phyloP scores from a whole-genome alignment of 2,113 vertebrate species.

The Pangasianodon hypophthalmus region DNA sequence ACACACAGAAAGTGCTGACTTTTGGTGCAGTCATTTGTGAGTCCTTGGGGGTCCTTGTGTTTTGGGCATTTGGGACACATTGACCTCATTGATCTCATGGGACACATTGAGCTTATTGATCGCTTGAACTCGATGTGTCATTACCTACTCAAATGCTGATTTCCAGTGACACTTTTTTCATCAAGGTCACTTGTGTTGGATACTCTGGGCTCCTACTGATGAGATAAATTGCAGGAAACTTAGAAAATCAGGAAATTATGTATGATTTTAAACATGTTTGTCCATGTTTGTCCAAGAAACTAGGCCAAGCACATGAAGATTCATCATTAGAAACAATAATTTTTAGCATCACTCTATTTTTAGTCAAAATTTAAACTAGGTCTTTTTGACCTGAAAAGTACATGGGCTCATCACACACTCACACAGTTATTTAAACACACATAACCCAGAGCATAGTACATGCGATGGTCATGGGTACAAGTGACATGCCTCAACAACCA shows the following conservation, averaged over 20 bases:
- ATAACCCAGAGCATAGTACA: neutral
- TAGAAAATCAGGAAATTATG: no score
- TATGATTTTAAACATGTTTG: neutral
- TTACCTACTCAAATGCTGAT: neutral
- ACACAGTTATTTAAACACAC: neutral
- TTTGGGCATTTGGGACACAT: neutral
- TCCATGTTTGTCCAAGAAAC: neutral
- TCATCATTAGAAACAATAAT: neutral
- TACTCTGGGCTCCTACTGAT: neutral
- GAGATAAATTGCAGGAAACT: neutral
- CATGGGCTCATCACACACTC: neutral
- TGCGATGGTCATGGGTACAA: constrained; percentile 1
- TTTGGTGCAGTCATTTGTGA: neutral
- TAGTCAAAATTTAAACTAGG: constrained; percentile 1
- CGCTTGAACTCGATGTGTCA: neutral
- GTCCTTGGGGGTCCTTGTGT: neutral
- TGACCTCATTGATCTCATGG: neutral
- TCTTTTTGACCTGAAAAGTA: neutral
- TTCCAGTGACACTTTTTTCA: neutral
- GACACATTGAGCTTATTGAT: neutral
- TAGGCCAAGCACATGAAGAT: neutral
- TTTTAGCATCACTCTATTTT: constrained; percentile 19
- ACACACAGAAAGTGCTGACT: neutral
- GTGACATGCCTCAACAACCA: neutral
- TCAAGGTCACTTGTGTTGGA: neutral